A percentile compares a stretch with the other conserved stretches of the same genome.
Evolutionary conservation across 1,140 invertebrate genomes (phyloP).

Genomic region (Scaptomyza pallida): DNA sequence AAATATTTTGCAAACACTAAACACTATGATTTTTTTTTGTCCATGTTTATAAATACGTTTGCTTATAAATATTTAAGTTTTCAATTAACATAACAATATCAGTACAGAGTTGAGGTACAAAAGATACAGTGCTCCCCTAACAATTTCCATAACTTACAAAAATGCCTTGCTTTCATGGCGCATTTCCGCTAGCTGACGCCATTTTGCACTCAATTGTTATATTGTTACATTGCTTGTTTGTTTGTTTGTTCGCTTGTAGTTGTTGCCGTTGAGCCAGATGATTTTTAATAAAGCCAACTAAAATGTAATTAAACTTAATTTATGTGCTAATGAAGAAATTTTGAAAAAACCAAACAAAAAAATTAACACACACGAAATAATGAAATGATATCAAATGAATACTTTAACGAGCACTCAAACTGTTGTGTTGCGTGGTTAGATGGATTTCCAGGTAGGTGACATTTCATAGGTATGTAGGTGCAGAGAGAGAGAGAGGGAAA

Average conservation of each 20-base stretch:
- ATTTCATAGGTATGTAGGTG: constrained; percentile 4
- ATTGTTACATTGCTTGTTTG: not conserved
- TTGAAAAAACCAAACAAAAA: constrained; percentile 55
- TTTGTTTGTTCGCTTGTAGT: constrained; percentile 8
- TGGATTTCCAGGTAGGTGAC: constrained; percentile 26
- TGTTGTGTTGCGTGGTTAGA: constrained; percentile 8
- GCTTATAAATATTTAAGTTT: not conserved
- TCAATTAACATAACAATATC: not conserved
- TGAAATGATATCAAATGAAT: constrained; percentile 32
- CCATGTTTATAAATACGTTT: not conserved
- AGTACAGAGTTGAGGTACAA: not conserved
- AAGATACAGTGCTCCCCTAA: not conserved
- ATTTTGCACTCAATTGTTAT: constrained; percentile 19
- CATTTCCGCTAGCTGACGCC: constrained; percentile 40
- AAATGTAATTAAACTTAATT: constrained; percentile 81
- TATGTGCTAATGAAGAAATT: constrained; percentile 81
- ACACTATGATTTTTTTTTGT: not conserved
- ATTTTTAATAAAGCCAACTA: constrained; percentile 76
- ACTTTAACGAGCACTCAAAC: constrained; percentile 19
- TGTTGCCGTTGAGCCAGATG: constrained; percentile 46
- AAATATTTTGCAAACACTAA: not conserved
- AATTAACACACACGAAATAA: constrained; percentile 57
- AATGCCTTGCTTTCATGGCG: constrained; percentile 24
- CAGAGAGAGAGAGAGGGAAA: too few species aligned
- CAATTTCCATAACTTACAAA: not conserved